Percentiles rank a stretch among this genome's conserved stretches.
These are phyloP conservation scores for Trichoplusia ni DNA, from an alignment of 1,140 invertebrate species.

Conservation along the genomic window DNA sequence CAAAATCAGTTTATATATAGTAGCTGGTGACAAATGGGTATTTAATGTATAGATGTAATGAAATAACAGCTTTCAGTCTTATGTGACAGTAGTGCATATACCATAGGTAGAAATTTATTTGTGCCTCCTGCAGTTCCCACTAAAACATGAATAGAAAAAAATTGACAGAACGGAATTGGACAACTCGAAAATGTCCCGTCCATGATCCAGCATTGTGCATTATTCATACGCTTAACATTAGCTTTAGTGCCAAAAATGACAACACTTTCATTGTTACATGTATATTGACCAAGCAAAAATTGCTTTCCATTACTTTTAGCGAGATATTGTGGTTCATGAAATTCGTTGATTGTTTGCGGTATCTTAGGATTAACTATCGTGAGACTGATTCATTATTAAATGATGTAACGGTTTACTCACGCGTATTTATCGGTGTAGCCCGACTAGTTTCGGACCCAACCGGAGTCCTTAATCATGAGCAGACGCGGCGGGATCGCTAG, in stretches of 20 bases:
- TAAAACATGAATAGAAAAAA: background rate
- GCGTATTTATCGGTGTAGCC: no score
- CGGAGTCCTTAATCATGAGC: no score
- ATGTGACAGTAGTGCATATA: background rate
- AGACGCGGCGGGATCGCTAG: no score
- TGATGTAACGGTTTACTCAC: no score
- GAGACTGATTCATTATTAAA: no score
- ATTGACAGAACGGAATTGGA: background rate
- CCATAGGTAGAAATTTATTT: slow-evolving; percentile 4
- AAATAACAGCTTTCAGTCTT: slow-evolving; percentile 4
- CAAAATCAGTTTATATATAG: background rate
- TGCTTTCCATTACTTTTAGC: background rate
- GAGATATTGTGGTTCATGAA: background rate
- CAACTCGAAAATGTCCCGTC: background rate
- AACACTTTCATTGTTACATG: background rate
- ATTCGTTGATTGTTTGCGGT: background rate
- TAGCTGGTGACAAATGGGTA: background rate
- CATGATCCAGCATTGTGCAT: background rate
- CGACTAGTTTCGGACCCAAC: no score
- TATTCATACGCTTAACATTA: background rate
- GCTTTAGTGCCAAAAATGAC: background rate
- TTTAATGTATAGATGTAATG: background rate
- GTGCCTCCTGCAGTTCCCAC: background rate
- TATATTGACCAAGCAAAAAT: background rate
- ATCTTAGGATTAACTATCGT: no score